These are phyloP conservation scores for Platycnemis pennipes DNA, from an alignment of 2,888 invertebrate genomes.

Conservation along the genomic window DNA sequence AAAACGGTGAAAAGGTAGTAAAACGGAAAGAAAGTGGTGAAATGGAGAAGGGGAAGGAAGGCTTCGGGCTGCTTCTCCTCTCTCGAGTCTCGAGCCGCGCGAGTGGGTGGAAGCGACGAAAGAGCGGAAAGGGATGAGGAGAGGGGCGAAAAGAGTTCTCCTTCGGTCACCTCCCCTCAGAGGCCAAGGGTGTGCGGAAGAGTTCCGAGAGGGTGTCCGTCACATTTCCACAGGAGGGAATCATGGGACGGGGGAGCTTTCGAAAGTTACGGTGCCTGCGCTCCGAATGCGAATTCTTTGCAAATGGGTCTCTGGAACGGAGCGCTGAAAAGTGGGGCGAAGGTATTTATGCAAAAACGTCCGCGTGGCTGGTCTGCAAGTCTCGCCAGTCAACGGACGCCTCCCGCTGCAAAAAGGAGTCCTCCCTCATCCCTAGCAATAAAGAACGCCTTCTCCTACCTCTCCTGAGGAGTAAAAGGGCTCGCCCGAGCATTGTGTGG, in stretches of 20 bases:
- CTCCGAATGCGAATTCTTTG: not conserved
- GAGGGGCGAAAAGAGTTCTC: no score
- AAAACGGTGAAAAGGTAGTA: not conserved
- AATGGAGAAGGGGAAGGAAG: no score
- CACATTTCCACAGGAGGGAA: not conserved
- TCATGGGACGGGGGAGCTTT: not conserved
- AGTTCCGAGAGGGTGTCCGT: not conserved
- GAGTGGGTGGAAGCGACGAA: not conserved
- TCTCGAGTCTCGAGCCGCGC: not conserved
- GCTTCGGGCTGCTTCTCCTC: no score
- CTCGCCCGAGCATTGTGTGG: not conserved
- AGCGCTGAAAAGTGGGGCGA: not conserved
- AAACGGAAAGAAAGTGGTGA: not conserved
- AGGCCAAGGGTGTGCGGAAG: not conserved
- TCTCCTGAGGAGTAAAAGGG: not conserved
- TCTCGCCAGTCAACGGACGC: not conserved
- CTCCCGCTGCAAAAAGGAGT: not conserved
- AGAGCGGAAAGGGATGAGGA: no score
- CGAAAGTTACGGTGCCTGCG: not conserved
- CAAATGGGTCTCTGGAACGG: not conserved
- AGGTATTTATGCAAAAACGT: slow-evolving; percentile 31
- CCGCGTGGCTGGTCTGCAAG: not conserved
- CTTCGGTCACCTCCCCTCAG: no score
- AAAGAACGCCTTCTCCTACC: not conserved
- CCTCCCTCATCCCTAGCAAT: not conserved